These are phyloP conservation scores for Aporophyla nigra DNA, from an alignment of 2,888 invertebrate genomes.

Conservation along the genomic window DNA sequence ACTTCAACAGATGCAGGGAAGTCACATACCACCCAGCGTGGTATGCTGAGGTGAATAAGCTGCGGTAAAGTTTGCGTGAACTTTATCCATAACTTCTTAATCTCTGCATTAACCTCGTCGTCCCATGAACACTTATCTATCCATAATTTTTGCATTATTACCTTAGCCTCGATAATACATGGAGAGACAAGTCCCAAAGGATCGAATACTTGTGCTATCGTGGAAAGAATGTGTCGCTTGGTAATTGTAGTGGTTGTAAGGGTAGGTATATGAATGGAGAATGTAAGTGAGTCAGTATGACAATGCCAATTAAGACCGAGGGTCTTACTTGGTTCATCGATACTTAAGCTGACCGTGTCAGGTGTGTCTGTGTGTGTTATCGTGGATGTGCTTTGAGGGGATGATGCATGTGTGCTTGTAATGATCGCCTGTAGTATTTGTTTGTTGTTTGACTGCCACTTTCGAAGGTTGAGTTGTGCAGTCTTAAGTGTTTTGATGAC, in stretches of 20 bases:
- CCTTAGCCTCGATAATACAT: not conserved
- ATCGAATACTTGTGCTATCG: not conserved
- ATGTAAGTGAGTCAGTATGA: not conserved
- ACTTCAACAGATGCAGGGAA: not conserved
- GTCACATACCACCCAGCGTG: not conserved
- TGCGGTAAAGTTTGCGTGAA: not conserved
- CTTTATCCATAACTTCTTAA: not conserved
- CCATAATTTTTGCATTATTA: not conserved
- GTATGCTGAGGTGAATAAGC: not conserved
- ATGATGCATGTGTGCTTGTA: not conserved
- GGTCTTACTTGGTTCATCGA: not conserved
- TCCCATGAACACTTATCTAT: not conserved
- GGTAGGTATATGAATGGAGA: not conserved
- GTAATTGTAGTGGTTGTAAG: not conserved
- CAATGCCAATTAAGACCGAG: not conserved
- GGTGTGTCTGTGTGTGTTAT: not conserved
- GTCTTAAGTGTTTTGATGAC: not conserved
- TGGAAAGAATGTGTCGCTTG: not conserved
- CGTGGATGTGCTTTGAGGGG: not conserved
- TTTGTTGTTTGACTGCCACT: not conserved
- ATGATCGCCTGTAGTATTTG: constrained; percentile 3
- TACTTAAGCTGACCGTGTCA: not conserved
- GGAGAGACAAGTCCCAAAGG: not conserved
- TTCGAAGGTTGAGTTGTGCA: not conserved
- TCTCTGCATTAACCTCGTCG: not conserved